Evolutionary conservation across 2,888 invertebrate species (phyloP).

Genomic region (Eupithecia inturbata): DNA sequence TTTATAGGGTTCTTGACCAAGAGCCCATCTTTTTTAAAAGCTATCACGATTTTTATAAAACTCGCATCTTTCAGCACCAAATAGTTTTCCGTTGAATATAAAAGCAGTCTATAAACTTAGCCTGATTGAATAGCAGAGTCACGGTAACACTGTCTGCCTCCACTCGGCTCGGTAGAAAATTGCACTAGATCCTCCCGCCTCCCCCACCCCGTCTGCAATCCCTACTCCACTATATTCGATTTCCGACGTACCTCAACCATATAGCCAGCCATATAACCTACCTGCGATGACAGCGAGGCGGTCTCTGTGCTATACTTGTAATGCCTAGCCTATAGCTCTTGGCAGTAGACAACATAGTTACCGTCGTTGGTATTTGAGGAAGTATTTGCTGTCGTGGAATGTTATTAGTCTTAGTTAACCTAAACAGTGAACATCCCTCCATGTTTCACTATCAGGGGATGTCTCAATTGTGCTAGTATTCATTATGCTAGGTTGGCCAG

Average conservation of each 20-base stretch:
- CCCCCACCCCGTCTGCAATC: conserved; percentile 53
- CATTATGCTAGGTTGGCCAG: not conserved
- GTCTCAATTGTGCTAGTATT: not conserved
- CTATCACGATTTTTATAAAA: not conserved
- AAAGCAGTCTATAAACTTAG: conserved; percentile 20
- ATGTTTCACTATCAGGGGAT: not conserved
- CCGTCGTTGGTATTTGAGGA: not conserved
- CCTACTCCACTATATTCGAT: conserved; percentile 59
- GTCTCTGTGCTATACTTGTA: conserved; percentile 6
- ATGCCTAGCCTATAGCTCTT: conserved; percentile 1
- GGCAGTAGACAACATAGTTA: not conserved
- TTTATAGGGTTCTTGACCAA: not conserved
- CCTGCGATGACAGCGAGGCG: conserved; percentile 19
- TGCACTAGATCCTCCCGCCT: conserved; percentile 65
- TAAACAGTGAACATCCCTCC: not conserved
- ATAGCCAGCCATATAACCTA: conserved; percentile 29
- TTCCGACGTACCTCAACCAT: conserved; percentile 60
- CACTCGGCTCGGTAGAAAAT: conserved; percentile 68
- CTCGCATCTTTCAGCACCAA: not conserved
- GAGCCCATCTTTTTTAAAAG: not conserved
- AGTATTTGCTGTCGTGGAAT: conserved; percentile 7
- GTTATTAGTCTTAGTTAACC: not conserved
- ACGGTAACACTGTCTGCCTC: conserved; percentile 50
- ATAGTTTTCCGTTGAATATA: conserved; percentile 32
- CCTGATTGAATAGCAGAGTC: conserved; percentile 31